A percentile compares a stretch with the other conserved stretches of the same genome.
phyloP scores from a whole-genome alignment of 2,888 invertebrate species.

The Conomelus anceps region DNA sequence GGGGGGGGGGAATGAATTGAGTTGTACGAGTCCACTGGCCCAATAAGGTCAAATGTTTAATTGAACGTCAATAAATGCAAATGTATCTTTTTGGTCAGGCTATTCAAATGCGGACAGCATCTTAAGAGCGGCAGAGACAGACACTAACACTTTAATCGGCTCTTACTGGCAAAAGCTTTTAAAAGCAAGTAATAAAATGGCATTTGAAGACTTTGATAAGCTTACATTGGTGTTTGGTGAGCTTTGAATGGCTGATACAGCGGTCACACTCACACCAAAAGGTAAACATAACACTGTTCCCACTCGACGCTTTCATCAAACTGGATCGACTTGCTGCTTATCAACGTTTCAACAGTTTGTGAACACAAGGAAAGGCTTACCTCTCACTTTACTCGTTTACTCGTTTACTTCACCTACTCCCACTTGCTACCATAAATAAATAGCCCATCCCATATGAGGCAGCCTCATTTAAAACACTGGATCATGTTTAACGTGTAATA shows the following conservation, averaged over 20 bases:
- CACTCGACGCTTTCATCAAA: not conserved
- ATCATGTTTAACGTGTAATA: not conserved
- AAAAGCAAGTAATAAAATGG: conserved; percentile 7
- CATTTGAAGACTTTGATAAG: conserved; percentile 10
- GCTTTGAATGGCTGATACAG: not conserved
- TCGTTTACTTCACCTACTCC: not conserved
- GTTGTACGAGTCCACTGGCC: not conserved
- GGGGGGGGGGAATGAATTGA: not conserved
- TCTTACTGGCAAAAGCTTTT: conserved; percentile 4
- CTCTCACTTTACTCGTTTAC: not conserved
- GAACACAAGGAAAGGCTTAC: not conserved
- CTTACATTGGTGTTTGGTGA: not conserved
- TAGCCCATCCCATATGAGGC: not conserved
- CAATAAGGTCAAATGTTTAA: not conserved
- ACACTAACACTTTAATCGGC: not conserved
- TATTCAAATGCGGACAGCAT: not conserved
- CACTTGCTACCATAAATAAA: not conserved
- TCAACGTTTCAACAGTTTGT: not conserved
- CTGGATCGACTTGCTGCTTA: not conserved
- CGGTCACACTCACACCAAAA: no score
- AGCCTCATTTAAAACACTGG: not conserved
- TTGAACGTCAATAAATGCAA: not conserved
- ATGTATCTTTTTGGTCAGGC: not conserved
- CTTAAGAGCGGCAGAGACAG: not conserved
- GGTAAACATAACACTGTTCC: not conserved